Conservation (phyloP, 1,140 invertebrate genomes). For the Drosophila rhopaloa region DNA sequence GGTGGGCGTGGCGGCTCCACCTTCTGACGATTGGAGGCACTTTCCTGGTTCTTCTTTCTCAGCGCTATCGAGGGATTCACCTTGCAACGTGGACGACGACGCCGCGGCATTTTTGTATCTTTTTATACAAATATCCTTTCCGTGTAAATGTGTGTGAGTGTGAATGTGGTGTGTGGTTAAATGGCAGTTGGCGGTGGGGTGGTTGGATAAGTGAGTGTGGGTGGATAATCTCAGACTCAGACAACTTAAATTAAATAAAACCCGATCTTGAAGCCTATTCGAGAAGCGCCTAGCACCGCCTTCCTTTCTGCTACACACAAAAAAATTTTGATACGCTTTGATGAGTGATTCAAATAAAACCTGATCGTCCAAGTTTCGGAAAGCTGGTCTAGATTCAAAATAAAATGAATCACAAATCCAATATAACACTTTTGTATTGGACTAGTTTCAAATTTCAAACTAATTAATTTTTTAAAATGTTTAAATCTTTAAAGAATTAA, state of each 20-base stretch:
- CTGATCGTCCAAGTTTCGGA: neutral
- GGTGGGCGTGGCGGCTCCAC: neutral
- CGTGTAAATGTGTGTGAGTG: neutral
- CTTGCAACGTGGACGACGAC: conserved; percentile 61
- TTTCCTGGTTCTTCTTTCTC: conserved; percentile 30
- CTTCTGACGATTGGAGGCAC: neutral
- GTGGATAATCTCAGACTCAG: conserved; percentile 2
- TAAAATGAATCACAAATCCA: too few relatives aligned
- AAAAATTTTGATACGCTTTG: conserved; percentile 10
- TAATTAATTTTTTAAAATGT: too few relatives aligned
- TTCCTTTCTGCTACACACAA: conserved; percentile 4
- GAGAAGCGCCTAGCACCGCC: conserved; percentile 34
- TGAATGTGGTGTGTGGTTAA: neutral
- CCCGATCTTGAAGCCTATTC: conserved; percentile 25
- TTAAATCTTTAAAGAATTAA: too few relatives aligned
- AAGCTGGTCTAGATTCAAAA: too few relatives aligned
- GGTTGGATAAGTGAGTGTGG: neutral
- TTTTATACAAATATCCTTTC: conserved; percentile 2
- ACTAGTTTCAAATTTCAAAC: too few relatives aligned
- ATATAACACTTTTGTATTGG: too few relatives aligned
- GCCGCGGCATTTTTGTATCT: conserved; percentile 39
- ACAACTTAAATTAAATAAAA: conserved; percentile 16
- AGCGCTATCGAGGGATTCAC: conserved; percentile 27
- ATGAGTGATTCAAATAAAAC: conserved; percentile 3
- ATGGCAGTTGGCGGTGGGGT: neutral